A percentile compares a stretch with the other conserved stretches of the same genome.
These are phyloP conservation scores for Schizaphis graminum DNA, from an alignment of 2,888 invertebrate species.

Conservation along the genomic window DNA sequence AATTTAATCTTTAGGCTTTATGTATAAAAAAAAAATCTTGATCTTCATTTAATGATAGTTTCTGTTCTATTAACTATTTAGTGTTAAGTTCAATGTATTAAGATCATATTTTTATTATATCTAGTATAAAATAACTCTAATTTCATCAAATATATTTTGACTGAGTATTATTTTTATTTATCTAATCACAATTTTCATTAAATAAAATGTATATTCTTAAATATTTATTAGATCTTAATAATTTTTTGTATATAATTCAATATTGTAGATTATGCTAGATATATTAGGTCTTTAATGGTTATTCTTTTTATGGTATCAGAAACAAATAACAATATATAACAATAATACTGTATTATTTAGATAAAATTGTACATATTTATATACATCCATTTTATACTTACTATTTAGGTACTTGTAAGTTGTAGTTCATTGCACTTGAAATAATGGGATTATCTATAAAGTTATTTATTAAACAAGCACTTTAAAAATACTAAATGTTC, in stretches of 20 bases:
- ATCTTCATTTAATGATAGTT: neutral
- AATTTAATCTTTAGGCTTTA: neutral
- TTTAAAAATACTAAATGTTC: slow-evolving; percentile 32
- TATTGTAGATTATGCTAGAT: neutral
- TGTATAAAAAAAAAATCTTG: neutral
- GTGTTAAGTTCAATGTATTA: neutral
- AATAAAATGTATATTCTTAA: neutral
- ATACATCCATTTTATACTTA: neutral
- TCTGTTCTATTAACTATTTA: neutral
- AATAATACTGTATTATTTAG: neutral
- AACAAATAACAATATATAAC: neutral
- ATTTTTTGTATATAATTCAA: neutral
- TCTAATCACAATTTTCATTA: neutral
- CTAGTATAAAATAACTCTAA: neutral
- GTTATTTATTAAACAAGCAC: slow-evolving; percentile 14
- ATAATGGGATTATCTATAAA: neutral
- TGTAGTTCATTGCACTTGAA: slow-evolving; percentile 45
- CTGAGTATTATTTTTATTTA: neutral
- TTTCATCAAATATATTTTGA: neutral
- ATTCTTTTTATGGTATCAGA: neutral
- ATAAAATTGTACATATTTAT: slow-evolving; percentile 18
- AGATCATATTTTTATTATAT: neutral
- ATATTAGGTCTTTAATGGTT: neutral
- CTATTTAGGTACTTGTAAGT: slow-evolving; percentile 36
- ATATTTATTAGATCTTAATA: neutral